Evolutionary conservation across 1,140 invertebrate genomes (phyloP).

Genomic region (Bombyx mori): ASM3026992v2 NC_085111.1:2894001-2894500

Average conservation of each 20-base stretch:
- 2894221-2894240: slow-evolving; percentile 94
- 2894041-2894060: slow-evolving; percentile 96
- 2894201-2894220: slow-evolving; percentile 82
- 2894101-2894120: slow-evolving; percentile 96
- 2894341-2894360: slow-evolving; percentile 93
- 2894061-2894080: slow-evolving; percentile 85
- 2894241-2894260: slow-evolving; percentile 93
- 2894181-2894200: slow-evolving; percentile 87
- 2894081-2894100: slow-evolving; percentile 93
- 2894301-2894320: slow-evolving; percentile 90
- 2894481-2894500: slow-evolving; percentile 18
- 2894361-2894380: slow-evolving; percentile 90
- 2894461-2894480: slow-evolving; percentile 11
- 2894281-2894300: slow-evolving; percentile 97
- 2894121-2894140: slow-evolving; percentile 95
- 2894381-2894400: slow-evolving; percentile 94
- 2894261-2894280: slow-evolving; percentile 89
- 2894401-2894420: slow-evolving; percentile 96
- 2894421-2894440: slow-evolving; percentile 78
- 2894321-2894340: slow-evolving; percentile 88
- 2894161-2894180: slow-evolving; percentile 89
- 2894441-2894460: slow-evolving; percentile 45
- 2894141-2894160: slow-evolving; percentile 94
- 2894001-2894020: slow-evolving; percentile 99
- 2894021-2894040: slow-evolving; percentile 98